Base-by-base conservation (phyloP, 1,140 invertebrate species). In the Sarcophaga peregrina region DNA sequence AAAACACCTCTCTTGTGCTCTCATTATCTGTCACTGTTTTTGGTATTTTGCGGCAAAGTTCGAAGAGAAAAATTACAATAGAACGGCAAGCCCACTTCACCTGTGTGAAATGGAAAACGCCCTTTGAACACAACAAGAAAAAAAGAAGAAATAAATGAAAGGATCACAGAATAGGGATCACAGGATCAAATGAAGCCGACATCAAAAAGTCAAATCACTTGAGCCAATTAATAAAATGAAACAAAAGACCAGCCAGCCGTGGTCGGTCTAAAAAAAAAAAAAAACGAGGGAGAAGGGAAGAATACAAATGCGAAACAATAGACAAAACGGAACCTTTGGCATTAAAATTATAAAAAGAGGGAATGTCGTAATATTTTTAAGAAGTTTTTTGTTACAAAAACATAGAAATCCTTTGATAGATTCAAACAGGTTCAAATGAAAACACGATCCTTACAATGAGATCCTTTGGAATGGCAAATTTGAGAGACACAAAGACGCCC, bases 181-280 rank as follows among this genome's bases (percentile, higher is more conserved):
- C 15, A 37, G 4, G 25, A 37, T 37, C 48, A 73, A 50, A 47
- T 17, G 50, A 82, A 78, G 50, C 82, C 76, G 62, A 76, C 17
- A 45, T 17, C 73, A 75, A 50, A 37, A 83, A 83, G 78, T 81
- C 58, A 81, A 84, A 87, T 85, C 88, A 89, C 88, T 89, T 89
- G 88, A 86, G 87, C 87, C 83, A 89, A 89, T 89, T 89, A 89
- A 88, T 87, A 86, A n/a, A 84, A 84, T 86, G 85, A 85, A 84
- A 85, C 68, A 74, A 83, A 82, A 83, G 62, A 80, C 82, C 72
- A 62, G 11, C 4, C 25, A 37, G 25, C 25, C 25, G n/a, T 17
- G n/a, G n/a, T 52, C 48, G 80, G 47, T 83, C 50, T 80, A 58
- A 52, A 73, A 80, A 50, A 37, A 68, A n/a, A 45, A 47, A 52